Percentiles rank a stretch among this genome's conserved stretches.
Evolutionary conservation across 1,140 invertebrate genomes (phyloP).

Genomic region (Meloidogyne floridensis): DNA sequence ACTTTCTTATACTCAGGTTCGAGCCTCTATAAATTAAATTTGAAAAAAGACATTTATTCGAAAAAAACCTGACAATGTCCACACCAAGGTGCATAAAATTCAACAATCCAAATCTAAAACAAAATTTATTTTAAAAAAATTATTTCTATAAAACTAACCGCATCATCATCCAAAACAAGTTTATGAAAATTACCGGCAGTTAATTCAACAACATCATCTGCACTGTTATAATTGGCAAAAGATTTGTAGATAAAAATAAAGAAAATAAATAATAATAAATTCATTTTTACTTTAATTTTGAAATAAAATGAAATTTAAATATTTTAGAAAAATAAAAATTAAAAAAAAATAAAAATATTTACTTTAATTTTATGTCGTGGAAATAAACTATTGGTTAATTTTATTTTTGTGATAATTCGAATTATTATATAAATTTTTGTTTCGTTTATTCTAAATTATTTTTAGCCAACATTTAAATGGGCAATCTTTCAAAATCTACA

Average conservation of each 20-base stretch:
- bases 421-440: too few relatives aligned
- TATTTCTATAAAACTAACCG: constrained; percentile 68
- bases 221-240: constrained; percentile 76
- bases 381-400: background rate
- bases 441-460: too few relatives aligned
- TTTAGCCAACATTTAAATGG: too few relatives aligned
- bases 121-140: background rate
- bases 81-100: constrained; percentile 89
- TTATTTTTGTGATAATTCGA: too few relatives aligned
- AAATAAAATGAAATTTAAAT: background rate
- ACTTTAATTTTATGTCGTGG: background rate
- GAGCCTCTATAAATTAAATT: constrained; percentile 51
- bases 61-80: constrained; percentile 67
- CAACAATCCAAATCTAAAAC: constrained; percentile 78
- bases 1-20: constrained; percentile 83
- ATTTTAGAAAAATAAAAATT: background rate
- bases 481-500: too few relatives aligned
- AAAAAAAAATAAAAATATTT: background rate
- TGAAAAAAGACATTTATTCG: background rate
- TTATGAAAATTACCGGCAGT: constrained; percentile 87
- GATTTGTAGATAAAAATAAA: background rate
- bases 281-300: background rate
- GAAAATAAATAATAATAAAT: background rate
- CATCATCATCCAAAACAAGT: constrained; percentile 80
- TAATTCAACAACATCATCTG: constrained; percentile 84